Base-by-base conservation (phyloP, 30 jellyfish, hydroid and myxozoan species). In the Aurelia coerulea region DNA sequence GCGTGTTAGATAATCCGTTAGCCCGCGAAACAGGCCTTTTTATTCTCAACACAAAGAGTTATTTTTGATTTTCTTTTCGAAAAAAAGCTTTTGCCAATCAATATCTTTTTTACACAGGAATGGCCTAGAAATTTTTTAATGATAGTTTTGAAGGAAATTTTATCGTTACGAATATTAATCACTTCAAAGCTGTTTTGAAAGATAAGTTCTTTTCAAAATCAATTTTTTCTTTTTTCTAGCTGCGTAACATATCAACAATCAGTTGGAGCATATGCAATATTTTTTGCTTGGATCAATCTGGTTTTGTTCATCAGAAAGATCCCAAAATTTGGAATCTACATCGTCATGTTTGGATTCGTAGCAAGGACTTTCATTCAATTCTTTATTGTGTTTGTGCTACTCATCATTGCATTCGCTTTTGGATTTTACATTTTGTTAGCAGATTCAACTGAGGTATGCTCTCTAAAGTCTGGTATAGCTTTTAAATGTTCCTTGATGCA, bases 241-340 rank as follows among this genome's bases (percentile, higher is more conserved):
- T 92, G 98, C 41, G 90, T 91, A 33, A 59, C 68, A 2, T 92
- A 92, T 58, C 98, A 92, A 62, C 92, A 92, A 69, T 71, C 92
- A 16, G 54, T 79, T 87, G 98, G 98, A 13, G 78, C 98, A 17
- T 67, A 81, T n/a, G 92, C 96, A 19, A 59, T 92, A 15, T 92
- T 92, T 72, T 85, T 92, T 1, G 78, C 98, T 5, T 92, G 98
- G 98, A 78, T 87, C 33, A 92, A 87, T 58, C 66, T 92, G 68
- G 88, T 92, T 10, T 39, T 92, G 39, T 92, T 92, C 77, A 77
- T 92, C 18, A 88, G 92, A 13, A 92, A 92, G 63, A 74, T 92
- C 66, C 98, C 98, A 60, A 83, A 71, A 80, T 86, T 92, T 42
- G 98, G 98, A 12, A 92, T 92, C 62, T 92, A 86, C 76, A 92